phyloP scores from a whole-genome alignment of 2,888 invertebrate species.

The Heliconius ismenius region DNA sequence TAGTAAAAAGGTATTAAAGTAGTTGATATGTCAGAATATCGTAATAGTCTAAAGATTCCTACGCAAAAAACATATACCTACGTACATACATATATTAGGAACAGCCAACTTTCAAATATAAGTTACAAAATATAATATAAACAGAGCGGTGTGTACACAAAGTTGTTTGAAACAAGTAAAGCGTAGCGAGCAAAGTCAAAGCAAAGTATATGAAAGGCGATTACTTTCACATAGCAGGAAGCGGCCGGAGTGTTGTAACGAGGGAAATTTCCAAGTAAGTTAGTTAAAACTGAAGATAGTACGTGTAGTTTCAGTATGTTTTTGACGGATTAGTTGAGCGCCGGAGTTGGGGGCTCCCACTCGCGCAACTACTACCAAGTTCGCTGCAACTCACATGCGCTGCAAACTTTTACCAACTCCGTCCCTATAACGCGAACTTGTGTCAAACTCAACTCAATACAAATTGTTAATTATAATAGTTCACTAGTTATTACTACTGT shows the following conservation, averaged over 20 bases:
- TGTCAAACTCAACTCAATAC: constrained; percentile 36
- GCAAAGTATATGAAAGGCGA: constrained; percentile 38
- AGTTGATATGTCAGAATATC: too few species aligned
- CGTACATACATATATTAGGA: neutral
- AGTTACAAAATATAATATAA: constrained; percentile 14
- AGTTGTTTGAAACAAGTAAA: constrained; percentile 26
- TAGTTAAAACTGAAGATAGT: constrained; percentile 48
- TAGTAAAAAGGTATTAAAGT: too few species aligned
- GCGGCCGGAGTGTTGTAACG: constrained; percentile 39
- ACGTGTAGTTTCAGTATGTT: constrained; percentile 60
- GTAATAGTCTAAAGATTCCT: too few species aligned
- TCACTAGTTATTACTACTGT: constrained; percentile 15
- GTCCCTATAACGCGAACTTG: constrained; percentile 34
- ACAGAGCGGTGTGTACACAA: neutral
- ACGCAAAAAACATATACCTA: too few species aligned
- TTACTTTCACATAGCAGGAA: constrained; percentile 39
- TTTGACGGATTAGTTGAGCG: constrained; percentile 67
- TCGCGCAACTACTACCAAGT: constrained; percentile 36
- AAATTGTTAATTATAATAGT: constrained; percentile 30
- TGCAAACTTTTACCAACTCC: constrained; percentile 36
- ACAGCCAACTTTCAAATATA: neutral
- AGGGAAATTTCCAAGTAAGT: constrained; percentile 44
- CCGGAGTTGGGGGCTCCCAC: constrained; percentile 32
- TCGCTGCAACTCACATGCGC: constrained; percentile 32
- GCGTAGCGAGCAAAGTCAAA: constrained; percentile 24